These are phyloP conservation scores for Cochlearius cochlearius DNA, from an alignment of 2,113 vertebrate genomes.

Conservation along the genomic window DNA sequence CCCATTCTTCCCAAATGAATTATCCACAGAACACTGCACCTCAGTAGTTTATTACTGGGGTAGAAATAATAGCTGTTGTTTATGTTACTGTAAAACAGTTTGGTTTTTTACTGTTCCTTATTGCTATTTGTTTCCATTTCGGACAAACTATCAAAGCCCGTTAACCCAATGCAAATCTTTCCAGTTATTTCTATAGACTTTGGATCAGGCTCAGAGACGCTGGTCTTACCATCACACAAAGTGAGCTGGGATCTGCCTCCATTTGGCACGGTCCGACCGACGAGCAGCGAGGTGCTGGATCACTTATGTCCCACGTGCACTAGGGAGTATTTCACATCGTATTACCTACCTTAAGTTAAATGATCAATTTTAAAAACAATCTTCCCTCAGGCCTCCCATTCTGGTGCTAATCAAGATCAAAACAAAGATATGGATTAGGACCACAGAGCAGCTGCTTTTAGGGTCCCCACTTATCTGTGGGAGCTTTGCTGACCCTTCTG, in stretches of 20 bases:
- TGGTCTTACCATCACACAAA: background rate
- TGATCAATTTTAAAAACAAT: background rate
- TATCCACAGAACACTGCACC: background rate
- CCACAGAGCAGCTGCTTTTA: background rate
- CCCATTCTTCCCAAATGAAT: background rate
- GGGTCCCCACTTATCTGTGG: background rate
- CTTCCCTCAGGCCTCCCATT: background rate
- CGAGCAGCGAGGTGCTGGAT: background rate
- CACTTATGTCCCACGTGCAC: background rate
- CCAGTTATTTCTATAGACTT: background rate
- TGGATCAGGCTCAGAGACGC: background rate
- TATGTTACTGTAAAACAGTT: background rate
- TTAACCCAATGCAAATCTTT: background rate
- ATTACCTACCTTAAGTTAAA: background rate
- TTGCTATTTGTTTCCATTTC: background rate
- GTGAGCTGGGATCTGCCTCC: background rate
- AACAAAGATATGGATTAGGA: background rate
- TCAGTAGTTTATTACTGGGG: background rate
- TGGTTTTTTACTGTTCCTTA: background rate
- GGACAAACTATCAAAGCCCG: background rate
- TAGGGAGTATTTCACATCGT: background rate
- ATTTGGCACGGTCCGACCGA: background rate
- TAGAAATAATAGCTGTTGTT: background rate
- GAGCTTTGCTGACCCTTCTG: background rate
- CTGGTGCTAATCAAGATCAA: background rate